Conservation (phyloP, 2,113 vertebrate genomes). For the Pholis gunnellus region DNA sequence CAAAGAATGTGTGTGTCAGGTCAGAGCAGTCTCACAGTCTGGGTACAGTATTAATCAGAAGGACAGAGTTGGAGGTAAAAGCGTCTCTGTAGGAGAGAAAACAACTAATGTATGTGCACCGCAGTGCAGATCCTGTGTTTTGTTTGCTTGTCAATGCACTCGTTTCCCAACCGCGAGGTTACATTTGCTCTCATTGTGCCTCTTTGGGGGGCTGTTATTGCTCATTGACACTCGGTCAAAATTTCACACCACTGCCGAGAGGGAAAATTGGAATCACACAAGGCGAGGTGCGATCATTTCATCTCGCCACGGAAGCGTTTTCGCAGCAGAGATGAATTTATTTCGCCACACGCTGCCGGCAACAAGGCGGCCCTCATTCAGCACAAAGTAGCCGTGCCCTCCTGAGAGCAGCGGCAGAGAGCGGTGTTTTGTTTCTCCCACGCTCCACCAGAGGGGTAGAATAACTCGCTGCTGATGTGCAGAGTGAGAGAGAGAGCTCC, state of each 20-base stretch:
- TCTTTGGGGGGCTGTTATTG: constrained; percentile 10
- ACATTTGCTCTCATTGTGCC: constrained; percentile 5
- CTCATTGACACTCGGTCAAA: constrained; percentile 22
- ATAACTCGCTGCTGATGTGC: not conserved
- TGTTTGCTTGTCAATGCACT: not conserved
- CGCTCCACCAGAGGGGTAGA: not conserved
- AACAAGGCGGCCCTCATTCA: not conserved
- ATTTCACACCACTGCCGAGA: constrained; percentile 22
- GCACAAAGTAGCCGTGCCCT: constrained; percentile 14
- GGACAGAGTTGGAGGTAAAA: constrained; percentile 15
- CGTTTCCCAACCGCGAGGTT: not conserved
- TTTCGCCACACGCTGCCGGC: not conserved
- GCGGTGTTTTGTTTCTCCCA: not conserved
- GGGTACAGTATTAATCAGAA: constrained; percentile 19
- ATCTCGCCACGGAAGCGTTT: not conserved
- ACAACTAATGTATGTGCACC: not conserved
- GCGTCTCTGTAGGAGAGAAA: not conserved
- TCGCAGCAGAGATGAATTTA: not conserved
- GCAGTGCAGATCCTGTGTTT: not conserved
- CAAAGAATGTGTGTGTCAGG: not conserved
- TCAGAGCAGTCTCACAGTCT: not conserved
- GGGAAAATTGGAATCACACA: constrained; percentile 11
- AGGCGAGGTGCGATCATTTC: not conserved
- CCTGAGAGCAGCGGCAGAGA: not conserved
- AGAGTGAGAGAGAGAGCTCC: not conserved